Evolutionary conservation across 2,113 vertebrate species (phyloP).

Genomic region (Leptocoma aspasia): DNA sequence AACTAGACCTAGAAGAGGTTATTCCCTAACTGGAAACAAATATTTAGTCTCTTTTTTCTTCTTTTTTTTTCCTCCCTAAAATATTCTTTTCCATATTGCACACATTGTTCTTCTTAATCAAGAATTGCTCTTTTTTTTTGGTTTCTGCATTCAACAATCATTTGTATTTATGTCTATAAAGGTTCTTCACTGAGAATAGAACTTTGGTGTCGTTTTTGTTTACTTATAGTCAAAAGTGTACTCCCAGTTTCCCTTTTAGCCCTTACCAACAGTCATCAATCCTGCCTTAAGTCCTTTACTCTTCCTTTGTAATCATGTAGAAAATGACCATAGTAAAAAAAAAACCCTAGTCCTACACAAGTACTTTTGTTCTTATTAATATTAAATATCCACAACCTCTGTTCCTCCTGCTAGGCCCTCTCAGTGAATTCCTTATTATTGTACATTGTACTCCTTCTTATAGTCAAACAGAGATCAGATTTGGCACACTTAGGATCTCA

Average conservation of each 20-base stretch:
- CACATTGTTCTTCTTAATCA: not conserved
- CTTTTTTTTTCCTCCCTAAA: not conserved
- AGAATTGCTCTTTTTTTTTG: not conserved
- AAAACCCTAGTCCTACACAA: not conserved
- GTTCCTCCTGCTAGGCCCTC: not conserved
- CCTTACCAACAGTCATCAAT: not conserved
- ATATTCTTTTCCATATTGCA: fast-evolving
- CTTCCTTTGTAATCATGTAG: not conserved
- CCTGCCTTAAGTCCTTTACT: not conserved
- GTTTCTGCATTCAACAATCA: not conserved
- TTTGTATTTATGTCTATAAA: not conserved
- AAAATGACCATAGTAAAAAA: not conserved
- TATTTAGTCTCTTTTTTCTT: not conserved
- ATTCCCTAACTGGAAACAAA: not conserved
- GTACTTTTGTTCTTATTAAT: not conserved
- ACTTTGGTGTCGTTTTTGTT: not conserved
- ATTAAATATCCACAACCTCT: not conserved
- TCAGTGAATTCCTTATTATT: not conserved
- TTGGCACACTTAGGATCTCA: not conserved
- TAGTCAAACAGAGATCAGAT: not conserved
- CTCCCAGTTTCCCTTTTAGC: not conserved
- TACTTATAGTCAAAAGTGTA: not conserved
- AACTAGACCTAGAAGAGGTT: not conserved
- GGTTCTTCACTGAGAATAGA: not conserved
- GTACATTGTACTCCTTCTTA: not conserved